Conservation (phyloP, 2,888 invertebrate species). For the Drosophila kambysellisi region DNA sequence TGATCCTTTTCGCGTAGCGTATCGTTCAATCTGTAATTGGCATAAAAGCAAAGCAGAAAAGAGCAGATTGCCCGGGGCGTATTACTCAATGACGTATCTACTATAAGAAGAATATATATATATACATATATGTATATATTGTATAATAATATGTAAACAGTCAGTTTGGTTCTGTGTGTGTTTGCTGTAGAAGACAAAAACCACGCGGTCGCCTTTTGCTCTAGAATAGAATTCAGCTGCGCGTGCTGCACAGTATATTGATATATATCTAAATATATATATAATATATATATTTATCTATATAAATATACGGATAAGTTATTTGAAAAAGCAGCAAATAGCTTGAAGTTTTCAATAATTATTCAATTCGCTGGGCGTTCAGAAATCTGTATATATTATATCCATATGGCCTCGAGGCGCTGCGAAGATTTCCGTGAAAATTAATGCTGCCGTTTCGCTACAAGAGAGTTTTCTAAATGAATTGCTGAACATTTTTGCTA, state of each 20-base stretch:
- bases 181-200: constrained; percentile 49
- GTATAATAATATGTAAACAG: constrained; percentile 56
- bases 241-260: constrained; percentile 54
- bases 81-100: constrained; percentile 55
- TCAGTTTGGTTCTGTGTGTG: constrained; percentile 8
- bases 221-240: constrained; percentile 55
- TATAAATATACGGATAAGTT: constrained; percentile 54
- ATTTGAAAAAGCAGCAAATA: constrained; percentile 35
- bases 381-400: constrained; percentile 42
- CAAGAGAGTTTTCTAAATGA: constrained; percentile 83
- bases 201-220: constrained; percentile 60
- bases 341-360: constrained; percentile 68
- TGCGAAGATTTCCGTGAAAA: constrained; percentile 82
- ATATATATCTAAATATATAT: constrained; percentile 16
- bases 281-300: constrained; percentile 17
- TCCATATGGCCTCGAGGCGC: constrained; percentile 65
- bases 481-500: constrained; percentile 41
- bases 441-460: constrained; percentile 80
- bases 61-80: constrained; percentile 55
- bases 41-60: constrained; percentile 19
- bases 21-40: constrained; percentile 90
- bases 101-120: constrained; percentile 24
- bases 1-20: constrained; percentile 91
- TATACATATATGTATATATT: constrained; percentile 10
- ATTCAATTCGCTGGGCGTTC: constrained; percentile 15